Percentiles rank a stretch among this genome's conserved stretches.
phyloP scores from a whole-genome alignment of 2,113 vertebrate genomes.

The Colius striatus region DNA sequence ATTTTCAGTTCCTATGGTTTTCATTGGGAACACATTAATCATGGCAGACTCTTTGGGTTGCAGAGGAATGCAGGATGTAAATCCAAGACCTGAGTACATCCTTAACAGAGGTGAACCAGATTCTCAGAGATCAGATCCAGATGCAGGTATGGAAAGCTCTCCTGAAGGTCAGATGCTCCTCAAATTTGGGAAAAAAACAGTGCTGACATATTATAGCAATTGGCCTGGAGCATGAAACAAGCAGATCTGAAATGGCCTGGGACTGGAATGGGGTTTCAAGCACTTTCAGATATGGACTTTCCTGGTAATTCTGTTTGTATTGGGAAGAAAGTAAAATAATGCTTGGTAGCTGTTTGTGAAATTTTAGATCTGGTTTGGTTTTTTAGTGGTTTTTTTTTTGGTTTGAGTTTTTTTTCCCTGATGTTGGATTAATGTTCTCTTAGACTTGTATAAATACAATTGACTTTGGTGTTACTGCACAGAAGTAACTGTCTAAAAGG shows the following conservation, averaged over 20 bases:
- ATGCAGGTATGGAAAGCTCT: constrained; percentile 20
- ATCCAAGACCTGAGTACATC: constrained; percentile 6
- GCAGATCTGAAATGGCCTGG: background rate
- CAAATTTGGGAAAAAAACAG: background rate
- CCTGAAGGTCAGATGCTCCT: background rate
- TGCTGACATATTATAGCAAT: background rate
- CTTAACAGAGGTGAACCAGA: constrained; percentile 14
- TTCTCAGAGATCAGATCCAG: constrained; percentile 5
- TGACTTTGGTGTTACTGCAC: background rate
- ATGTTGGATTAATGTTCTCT: background rate
- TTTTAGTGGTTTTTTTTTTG: background rate
- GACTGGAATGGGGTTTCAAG: background rate
- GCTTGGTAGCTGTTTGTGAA: background rate
- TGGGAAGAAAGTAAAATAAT: background rate
- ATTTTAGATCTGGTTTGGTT: background rate
- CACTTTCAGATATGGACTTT: background rate
- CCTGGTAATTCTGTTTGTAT: background rate
- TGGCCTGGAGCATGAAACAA: background rate
- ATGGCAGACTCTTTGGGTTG: constrained; percentile 43
- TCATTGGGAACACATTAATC: constrained; percentile 74
- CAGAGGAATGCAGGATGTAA: constrained; percentile 59
- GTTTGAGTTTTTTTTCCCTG: background rate
- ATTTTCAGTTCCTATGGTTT: constrained; percentile 75
- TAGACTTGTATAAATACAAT: background rate
- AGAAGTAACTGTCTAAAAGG: background rate